Conservation (phyloP, 2,113 vertebrate species). For the Mobula birostris region DNA sequence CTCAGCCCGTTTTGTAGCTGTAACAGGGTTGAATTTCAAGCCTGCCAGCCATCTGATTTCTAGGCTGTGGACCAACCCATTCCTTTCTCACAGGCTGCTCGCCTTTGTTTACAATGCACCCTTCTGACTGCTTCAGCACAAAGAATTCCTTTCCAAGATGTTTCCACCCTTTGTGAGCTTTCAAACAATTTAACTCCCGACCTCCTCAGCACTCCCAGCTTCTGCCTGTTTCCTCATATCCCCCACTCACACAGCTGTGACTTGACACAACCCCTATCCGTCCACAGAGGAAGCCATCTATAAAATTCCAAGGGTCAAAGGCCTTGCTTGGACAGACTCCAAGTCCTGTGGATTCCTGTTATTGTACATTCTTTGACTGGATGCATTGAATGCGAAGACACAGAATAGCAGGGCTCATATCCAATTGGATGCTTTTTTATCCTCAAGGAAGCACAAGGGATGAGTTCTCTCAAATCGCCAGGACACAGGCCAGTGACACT, state of each 20-base stretch:
- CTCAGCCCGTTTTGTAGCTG: not conserved
- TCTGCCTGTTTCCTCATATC: not conserved
- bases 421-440: conserved; percentile 11
- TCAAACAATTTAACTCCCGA: not conserved
- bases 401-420: conserved; percentile 3
- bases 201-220: not conserved
- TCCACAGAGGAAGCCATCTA: conserved; percentile 1
- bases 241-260: not conserved
- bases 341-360: conserved; percentile 30
- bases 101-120: not conserved
- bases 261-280: too few relatives aligned
- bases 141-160: not conserved
- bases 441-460: not conserved
- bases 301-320: not conserved
- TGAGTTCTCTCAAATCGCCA: conserved; percentile 4
- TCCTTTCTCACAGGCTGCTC: not conserved
- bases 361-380: not conserved
- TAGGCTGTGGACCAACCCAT: not conserved
- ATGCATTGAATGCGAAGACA: not conserved
- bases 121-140: not conserved
- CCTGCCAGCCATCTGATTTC: not conserved
- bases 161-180: conserved; percentile 11
- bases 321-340: not conserved
- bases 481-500: not conserved
- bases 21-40: not conserved